These are phyloP conservation scores for Bilobella aurantiaca DNA, from an alignment of 1,140 invertebrate genomes.

Conservation along the genomic window DNA sequence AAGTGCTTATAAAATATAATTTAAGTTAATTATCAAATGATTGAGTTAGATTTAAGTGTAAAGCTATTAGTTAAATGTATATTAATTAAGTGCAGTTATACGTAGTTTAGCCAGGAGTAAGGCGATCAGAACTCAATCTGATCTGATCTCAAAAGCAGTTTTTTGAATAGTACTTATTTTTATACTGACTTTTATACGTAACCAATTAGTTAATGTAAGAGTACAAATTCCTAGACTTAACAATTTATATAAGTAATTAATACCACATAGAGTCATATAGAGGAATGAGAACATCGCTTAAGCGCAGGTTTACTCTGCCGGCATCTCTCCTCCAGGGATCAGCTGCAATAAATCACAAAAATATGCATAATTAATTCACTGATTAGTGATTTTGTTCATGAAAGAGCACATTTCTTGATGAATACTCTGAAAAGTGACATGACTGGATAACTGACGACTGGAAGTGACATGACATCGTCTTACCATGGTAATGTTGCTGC, in stretches of 20 bases:
- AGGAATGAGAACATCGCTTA: background rate
- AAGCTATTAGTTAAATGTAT: too few relatives aligned
- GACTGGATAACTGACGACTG: too few relatives aligned
- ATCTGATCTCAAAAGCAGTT: too few relatives aligned
- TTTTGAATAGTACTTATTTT: too few relatives aligned
- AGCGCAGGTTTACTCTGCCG: slow-evolving; percentile 34
- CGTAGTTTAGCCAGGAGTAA: too few relatives aligned
- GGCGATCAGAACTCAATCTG: too few relatives aligned
- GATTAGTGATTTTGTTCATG: background rate
- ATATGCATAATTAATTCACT: slow-evolving; percentile 14
- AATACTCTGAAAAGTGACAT: too few relatives aligned
- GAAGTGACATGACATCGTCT: slow-evolving; percentile 23
- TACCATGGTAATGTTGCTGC: slow-evolving; percentile 99
- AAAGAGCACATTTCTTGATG: background rate
- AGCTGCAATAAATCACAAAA: slow-evolving; percentile 36
- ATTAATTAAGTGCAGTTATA: too few relatives aligned
- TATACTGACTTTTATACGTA: too few relatives aligned
- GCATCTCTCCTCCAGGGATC: slow-evolving; percentile 46
- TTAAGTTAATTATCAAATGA: too few relatives aligned
- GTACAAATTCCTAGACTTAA: background rate
- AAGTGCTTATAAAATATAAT: too few relatives aligned
- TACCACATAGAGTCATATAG: background rate
- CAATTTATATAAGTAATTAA: background rate
- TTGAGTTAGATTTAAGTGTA: too few relatives aligned
- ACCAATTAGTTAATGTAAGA: background rate